These are phyloP conservation scores for Eucera pruinosa DNA, from an alignment of 2,888 invertebrate species.

Conservation along the genomic window DNA sequence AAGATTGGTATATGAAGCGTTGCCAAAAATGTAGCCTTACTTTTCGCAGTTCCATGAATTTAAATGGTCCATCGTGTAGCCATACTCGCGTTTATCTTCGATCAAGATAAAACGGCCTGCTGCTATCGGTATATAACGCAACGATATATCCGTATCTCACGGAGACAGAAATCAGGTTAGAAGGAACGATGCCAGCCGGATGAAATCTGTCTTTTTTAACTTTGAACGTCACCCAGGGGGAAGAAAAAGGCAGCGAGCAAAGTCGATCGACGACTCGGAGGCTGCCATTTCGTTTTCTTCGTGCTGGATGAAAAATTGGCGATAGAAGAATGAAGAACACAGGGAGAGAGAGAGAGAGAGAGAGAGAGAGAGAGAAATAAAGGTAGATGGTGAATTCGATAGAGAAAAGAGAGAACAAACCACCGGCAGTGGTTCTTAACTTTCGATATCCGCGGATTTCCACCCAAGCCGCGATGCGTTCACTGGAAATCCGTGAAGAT, in stretches of 20 bases:
- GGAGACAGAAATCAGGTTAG: slow-evolving; percentile 29
- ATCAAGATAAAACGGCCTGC: slow-evolving; percentile 26
- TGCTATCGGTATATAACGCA: not conserved
- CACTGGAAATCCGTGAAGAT: no score
- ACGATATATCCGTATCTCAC: not conserved
- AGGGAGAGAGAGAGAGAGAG: no score
- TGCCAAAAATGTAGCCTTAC: slow-evolving; percentile 10
- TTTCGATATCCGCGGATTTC: no score
- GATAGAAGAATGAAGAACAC: no score
- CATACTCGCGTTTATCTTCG: slow-evolving; percentile 24
- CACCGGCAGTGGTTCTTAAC: no score
- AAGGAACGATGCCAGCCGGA: slow-evolving; percentile 21
- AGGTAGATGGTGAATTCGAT: no score
- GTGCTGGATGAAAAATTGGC: slow-evolving; percentile 12
- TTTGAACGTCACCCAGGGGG: not conserved
- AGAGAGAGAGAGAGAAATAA: no score
- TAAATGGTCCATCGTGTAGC: slow-evolving; percentile 1
- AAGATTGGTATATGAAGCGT: not conserved
- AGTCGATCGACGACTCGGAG: not conserved
- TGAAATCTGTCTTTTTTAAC: slow-evolving; percentile 22
- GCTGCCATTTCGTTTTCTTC: slow-evolving; percentile 2
- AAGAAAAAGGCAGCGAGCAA: not conserved
- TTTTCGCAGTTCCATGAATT: slow-evolving; percentile 24
- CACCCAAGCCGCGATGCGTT: no score
- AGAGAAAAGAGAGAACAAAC: no score